These are phyloP conservation scores for Tachina fera DNA, from an alignment of 2,888 invertebrate species.

Conservation along the genomic window DNA sequence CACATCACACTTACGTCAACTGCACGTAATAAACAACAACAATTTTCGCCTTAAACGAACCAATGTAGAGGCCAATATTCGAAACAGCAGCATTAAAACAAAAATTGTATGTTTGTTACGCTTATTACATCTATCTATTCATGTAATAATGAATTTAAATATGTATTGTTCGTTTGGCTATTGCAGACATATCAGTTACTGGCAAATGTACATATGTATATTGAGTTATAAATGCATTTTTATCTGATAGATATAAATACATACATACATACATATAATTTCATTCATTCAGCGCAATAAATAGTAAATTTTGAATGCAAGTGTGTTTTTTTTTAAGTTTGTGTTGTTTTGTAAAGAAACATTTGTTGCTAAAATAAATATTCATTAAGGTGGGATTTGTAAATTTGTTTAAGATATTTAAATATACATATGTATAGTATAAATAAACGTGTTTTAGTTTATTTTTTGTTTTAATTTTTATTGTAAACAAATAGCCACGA, in stretches of 20 bases:
- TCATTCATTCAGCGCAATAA: constrained; percentile 3
- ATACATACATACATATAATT: no score
- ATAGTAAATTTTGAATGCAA: constrained; percentile 10
- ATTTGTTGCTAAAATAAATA: constrained; percentile 32
- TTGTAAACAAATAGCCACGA: constrained; percentile 8
- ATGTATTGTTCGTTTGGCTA: constrained; percentile 1
- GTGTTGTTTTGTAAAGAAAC: constrained; percentile 29
- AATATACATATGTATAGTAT: not conserved
- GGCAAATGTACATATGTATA: not conserved
- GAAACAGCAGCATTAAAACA: constrained; percentile 22
- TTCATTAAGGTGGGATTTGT: constrained; percentile 25
- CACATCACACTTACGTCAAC: constrained; percentile 58
- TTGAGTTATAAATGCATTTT: not conserved
- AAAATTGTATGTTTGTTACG: constrained; percentile 41
- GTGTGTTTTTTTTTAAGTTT: not conserved
- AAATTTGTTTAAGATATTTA: constrained; percentile 25
- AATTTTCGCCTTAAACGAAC: constrained; percentile 11
- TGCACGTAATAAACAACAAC: constrained; percentile 32
- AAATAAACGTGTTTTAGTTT: not conserved
- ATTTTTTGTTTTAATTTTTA: not conserved
- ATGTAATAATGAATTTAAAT: constrained; percentile 53
- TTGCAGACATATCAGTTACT: constrained; percentile 27
- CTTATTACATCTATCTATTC: constrained; percentile 59
- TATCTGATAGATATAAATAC: not conserved
- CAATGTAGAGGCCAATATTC: constrained; percentile 51